Conservation (phyloP, 2,797 vertebrate species). For the Poeciliopsis infans region DNA sequence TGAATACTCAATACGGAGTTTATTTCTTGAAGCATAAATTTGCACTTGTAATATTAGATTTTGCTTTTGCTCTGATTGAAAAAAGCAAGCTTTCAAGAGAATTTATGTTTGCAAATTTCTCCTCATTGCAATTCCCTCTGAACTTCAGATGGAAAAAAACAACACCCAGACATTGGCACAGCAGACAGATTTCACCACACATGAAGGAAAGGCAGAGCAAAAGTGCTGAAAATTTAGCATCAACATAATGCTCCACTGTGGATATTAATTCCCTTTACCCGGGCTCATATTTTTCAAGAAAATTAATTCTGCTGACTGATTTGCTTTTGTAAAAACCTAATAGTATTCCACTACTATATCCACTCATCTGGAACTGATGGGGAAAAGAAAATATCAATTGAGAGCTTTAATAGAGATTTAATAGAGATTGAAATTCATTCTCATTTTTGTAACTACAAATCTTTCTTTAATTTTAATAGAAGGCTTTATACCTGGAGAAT, state of each 20-base stretch:
- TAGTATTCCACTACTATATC: slow-evolving; percentile 78
- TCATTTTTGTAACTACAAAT: slow-evolving; percentile 61
- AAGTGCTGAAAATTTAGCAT: slow-evolving; percentile 70
- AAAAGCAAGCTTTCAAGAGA: slow-evolving; percentile 30
- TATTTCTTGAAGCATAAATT: slow-evolving; percentile 1
- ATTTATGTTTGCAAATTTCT: slow-evolving; percentile 19
- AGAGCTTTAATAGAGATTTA: slow-evolving; percentile 74
- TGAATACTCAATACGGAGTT: slow-evolving; percentile 7
- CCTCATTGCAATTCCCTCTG: slow-evolving; percentile 20
- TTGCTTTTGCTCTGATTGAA: slow-evolving; percentile 10
- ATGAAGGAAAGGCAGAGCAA: slow-evolving; percentile 31
- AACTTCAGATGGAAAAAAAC: slow-evolving; percentile 34
- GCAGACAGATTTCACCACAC: slow-evolving; percentile 41
- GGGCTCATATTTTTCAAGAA: slow-evolving; percentile 77
- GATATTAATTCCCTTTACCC: slow-evolving; percentile 75
- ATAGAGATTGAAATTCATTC: slow-evolving; percentile 71
- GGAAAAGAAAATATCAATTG: slow-evolving; percentile 75
- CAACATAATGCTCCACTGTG: slow-evolving; percentile 44
- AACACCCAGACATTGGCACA: slow-evolving; percentile 40
- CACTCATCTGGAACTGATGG: slow-evolving; percentile 79
- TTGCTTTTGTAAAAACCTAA: slow-evolving; percentile 84
- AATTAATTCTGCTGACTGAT: slow-evolving; percentile 82
- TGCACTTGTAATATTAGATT: slow-evolving; percentile 9
- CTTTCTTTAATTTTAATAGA: slow-evolving; percentile 52
- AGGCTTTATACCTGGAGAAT: slow-evolving; percentile 27